phyloP scores from a whole-genome alignment of 2,888 invertebrate species.

The Spisula subtruncata region DNA sequence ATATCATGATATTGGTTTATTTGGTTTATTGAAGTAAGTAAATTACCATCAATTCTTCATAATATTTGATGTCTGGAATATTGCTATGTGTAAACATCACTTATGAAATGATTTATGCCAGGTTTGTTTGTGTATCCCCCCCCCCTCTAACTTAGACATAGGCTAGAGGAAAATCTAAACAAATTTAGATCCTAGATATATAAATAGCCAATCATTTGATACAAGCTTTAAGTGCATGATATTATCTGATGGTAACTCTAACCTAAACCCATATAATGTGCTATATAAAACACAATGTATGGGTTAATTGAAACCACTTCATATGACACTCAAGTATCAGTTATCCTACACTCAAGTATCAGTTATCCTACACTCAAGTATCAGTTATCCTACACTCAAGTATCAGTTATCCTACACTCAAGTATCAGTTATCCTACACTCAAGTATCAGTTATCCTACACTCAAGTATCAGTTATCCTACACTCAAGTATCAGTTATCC shows the following conservation, averaged over 20 bases:
- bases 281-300: neutral
- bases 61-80: neutral
- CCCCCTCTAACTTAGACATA: too few species aligned
- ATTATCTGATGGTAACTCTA: neutral
- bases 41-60: neutral
- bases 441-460: neutral
- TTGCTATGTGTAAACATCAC: neutral
- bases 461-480: neutral
- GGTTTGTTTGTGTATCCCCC: too few species aligned
- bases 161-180: neutral
- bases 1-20: too few species aligned
- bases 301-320: conserved; percentile 1
- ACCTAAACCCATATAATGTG: neutral
- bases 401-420: neutral
- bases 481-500: neutral
- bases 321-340: neutral
- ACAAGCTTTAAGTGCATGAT: neutral
- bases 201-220: neutral
- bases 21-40: neutral
- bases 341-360: neutral
- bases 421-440: neutral
- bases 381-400: neutral
- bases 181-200: neutral
- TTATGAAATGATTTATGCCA: neutral
- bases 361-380: neutral